Base-by-base conservation (phyloP, 2,113 vertebrate genomes). In the Edolisoma coerulescens region DNA sequence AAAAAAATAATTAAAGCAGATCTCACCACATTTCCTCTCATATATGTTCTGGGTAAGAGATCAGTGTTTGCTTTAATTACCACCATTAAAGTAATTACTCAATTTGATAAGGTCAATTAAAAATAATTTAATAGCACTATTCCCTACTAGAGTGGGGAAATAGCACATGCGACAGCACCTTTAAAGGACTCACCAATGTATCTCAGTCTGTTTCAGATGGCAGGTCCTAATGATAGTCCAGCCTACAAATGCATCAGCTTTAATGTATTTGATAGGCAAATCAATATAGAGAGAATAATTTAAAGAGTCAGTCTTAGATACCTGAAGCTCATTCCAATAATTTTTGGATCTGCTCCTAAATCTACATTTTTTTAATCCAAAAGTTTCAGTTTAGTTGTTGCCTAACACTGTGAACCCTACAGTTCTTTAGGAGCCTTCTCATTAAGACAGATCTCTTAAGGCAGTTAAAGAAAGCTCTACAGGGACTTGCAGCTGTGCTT, bases 21-120 rank as follows among this genome's bases (percentile, higher is more conserved):
- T 68, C 33, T 71, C 16, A 30, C 52, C 45, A 50, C 47, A 52
- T 69, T 91, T 89, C 50, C 35, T 74, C 37, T 76, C 17, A 28
- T 39, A 22, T 4, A 9, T 27, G 50, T 24, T 67, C 52, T 54
- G 69, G 13, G n/a, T 57, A 15, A 94, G 37, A 81, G 18, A 86
- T 76, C 28, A 41, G 61, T 83, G 84, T 90, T 88, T 76, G 22
- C 50, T 89, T 89, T 87, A 93, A 93, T 89, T 96, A 49, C 50
- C 14, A 74, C 45, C 50, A 65, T 52, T 1, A 17, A 53, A 89
- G 56, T 87, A 94, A 94, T 95, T 94, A 81, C 50, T 84, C n/a
- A 18, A 53, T 91, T 94, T 54, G 60, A 87, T 56, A 81, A 84
- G 35, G 87, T 89, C 56, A 91, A 87, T 95, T 89, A 87, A 89